Evolutionary conservation across 2,797 vertebrate genomes (phyloP).

Genomic region (Orientallactaga sibirica): DNA sequence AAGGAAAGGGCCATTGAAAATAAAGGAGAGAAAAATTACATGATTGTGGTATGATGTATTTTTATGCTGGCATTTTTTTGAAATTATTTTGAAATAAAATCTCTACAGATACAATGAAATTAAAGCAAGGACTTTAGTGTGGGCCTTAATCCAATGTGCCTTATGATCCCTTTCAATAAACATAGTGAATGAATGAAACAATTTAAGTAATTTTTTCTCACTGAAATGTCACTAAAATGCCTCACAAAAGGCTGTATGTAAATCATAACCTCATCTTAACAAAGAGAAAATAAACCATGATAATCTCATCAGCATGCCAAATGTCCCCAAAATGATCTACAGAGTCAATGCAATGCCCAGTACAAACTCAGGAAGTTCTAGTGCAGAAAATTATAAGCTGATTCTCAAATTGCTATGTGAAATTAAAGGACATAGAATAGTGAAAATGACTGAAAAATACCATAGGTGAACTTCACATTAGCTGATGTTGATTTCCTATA

Average conservation of each 20-base stretch:
- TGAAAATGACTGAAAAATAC: slow-evolving; percentile 18
- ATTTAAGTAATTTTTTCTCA: background rate
- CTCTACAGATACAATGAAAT: no score
- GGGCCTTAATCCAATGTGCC: no score
- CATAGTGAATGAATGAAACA: background rate
- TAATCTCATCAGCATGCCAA: background rate
- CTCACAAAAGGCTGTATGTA: background rate
- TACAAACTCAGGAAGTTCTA: background rate
- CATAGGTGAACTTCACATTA: background rate
- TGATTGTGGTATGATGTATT: background rate
- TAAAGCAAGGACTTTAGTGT: no score
- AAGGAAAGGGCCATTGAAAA: background rate
- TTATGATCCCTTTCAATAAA: background rate
- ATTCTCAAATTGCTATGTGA: background rate
- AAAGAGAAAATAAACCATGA: background rate
- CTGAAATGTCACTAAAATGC: slow-evolving; percentile 1
- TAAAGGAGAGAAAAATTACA: background rate
- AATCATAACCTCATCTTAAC: background rate
- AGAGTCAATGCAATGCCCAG: background rate
- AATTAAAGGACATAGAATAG: background rate
- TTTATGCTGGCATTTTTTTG: background rate
- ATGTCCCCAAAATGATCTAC: background rate
- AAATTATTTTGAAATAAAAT: background rate
- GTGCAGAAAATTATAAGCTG: background rate
- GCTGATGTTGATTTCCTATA: background rate